Base-by-base conservation (phyloP, 2,888 invertebrate genomes). In the Steromphala cineraria region DNA sequence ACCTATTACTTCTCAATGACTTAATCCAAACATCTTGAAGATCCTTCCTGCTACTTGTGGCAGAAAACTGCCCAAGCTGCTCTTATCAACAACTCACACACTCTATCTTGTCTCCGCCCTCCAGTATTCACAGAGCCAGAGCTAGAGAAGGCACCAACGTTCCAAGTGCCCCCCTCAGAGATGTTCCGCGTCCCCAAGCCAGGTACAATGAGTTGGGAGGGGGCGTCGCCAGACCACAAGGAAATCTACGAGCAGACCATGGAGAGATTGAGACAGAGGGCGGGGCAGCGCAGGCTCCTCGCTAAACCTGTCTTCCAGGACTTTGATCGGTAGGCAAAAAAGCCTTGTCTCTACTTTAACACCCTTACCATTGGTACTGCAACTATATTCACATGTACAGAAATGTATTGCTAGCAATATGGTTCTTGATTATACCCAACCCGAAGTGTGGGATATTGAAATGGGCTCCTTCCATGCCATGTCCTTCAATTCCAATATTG, bases 51-150 rank as follows among this genome's bases (percentile, higher is more conserved):
- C 36, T 36, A 36, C n/a, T n/a, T n/a, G n/a, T n/a, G n/a, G n/a
- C n/a, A n/a, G n/a, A n/a, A n/a, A n/a, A n/a, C n/a, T n/a, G n/a
- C n/a, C n/a, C n/a, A n/a, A n/a, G n/a, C n/a, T n/a, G n/a, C n/a
- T n/a, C n/a, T n/a, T n/a, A n/a, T n/a, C n/a, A n/a, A n/a, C n/a
- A n/a, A n/a, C n/a, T n/a, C n/a, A n/a, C n/a, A 36, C 36, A 36
- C 52, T 19, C 28, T 31, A 19, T 17, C 7, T 17, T 8, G 19
- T n/a, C 19, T 15, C 17, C n/a, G 8, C 53, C 15, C 36, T 84
- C 86, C 87, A 93, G 93, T 93, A 21, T 93, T 93, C 86, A 93
- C 93, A 13, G 90, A 91, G 83, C 88, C 90, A n/a, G 87, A 90
- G 28, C 85, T 93, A 53, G 93, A 93, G 85, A 91, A 92, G 85